Evolutionary conservation across 2,113 vertebrate species (phyloP).

Genomic region (Irena cyanogastra): DNA sequence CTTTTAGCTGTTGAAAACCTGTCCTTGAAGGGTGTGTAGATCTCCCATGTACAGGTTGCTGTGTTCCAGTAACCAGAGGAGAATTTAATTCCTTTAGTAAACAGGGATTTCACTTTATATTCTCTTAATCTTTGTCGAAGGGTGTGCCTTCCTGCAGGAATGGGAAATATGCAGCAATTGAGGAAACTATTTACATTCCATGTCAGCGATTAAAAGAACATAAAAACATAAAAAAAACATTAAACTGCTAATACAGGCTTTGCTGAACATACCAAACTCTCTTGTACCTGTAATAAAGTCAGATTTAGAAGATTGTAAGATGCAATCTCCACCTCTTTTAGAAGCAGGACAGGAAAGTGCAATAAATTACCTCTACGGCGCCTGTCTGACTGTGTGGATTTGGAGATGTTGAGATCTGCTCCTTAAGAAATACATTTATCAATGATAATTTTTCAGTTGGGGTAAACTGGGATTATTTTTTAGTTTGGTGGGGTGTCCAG

Average conservation of each 20-base stretch:
- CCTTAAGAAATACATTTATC: not conserved
- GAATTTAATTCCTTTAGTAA: slow-evolving; percentile 38
- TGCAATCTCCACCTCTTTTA: not conserved
- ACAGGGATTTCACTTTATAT: slow-evolving; percentile 21
- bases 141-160: slow-evolving; percentile 51
- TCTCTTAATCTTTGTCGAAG: slow-evolving; percentile 39
- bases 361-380: not conserved
- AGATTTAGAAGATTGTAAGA: not conserved
- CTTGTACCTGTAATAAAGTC: slow-evolving; percentile 18
- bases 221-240: slow-evolving; percentile 33
- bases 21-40: not conserved
- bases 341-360: not conserved
- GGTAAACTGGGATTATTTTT: not conserved
- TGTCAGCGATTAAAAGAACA: slow-evolving; percentile 51
- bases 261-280: not conserved
- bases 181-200: slow-evolving; percentile 64
- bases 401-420: not conserved
- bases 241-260: slow-evolving; percentile 12
- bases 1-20: not conserved
- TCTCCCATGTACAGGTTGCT: not conserved
- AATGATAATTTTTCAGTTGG: not conserved
- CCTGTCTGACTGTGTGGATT: not conserved
- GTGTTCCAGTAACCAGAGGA: not conserved
- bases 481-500: not conserved
- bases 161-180: slow-evolving; percentile 50